These are phyloP conservation scores for Camponotus floridanus DNA, from an alignment of 1,140 invertebrate species.

Conservation along the genomic window DNA sequence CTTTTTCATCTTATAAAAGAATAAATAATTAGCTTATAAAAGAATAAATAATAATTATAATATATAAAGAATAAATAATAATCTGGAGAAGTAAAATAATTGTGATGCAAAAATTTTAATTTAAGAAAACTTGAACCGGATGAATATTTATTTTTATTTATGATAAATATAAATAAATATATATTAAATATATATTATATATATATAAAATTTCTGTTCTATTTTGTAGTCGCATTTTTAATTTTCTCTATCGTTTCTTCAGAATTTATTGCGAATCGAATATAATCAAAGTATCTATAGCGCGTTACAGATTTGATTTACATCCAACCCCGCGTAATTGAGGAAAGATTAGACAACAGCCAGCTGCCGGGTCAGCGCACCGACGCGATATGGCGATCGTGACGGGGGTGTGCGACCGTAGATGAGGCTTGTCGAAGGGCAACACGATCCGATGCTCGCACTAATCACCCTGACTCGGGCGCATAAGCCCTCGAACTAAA, in stretches of 20 bases:
- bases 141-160: not conserved
- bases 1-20: not conserved
- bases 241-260: not conserved
- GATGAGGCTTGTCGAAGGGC: slow-evolving; percentile 74
- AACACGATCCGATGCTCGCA: slow-evolving; percentile 68
- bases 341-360: slow-evolving; percentile 81
- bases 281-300: slow-evolving; percentile 58
- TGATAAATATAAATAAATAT: too few relatives aligned
- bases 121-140: not conserved
- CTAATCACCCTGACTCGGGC: slow-evolving; percentile 74
- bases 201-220: not conserved
- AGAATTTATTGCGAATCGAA: slow-evolving; percentile 28
- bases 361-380: slow-evolving; percentile 76
- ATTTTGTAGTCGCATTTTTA: not conserved
- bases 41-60: too few relatives aligned
- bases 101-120: not conserved
- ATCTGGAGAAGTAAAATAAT: not conserved
- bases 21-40: too few relatives aligned
- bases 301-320: slow-evolving; percentile 73
- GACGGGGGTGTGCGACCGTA: slow-evolving; percentile 56
- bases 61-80: not conserved
- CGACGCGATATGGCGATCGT: slow-evolving; percentile 54
- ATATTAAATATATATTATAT: too few relatives aligned
- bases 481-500: slow-evolving; percentile 34
- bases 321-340: slow-evolving; percentile 76